phyloP scores from a whole-genome alignment of 2,888 invertebrate genomes.

The Drosophila glabriapex region DNA sequence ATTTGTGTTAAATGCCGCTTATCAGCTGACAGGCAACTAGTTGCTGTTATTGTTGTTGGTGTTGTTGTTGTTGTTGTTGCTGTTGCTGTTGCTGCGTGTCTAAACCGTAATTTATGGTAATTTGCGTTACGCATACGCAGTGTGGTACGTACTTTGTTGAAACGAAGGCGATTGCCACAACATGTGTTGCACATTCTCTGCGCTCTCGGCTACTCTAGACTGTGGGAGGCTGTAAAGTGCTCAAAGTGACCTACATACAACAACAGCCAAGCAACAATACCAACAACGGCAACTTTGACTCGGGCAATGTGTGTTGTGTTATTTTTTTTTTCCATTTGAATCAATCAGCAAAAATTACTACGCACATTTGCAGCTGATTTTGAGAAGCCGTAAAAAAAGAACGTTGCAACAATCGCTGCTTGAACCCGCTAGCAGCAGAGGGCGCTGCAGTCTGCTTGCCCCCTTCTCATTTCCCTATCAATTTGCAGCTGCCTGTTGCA shows the following conservation, averaged over 20 bases:
- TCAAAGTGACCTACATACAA: conserved; percentile 70
- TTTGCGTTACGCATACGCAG: conserved; percentile 79
- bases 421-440: conserved; percentile 57
- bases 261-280: conserved; percentile 19
- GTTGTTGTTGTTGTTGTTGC: background rate
- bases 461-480: conserved; percentile 5
- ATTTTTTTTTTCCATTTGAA: conserved; percentile 57
- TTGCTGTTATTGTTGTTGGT: background rate
- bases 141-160: conserved; percentile 57
- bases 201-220: conserved; percentile 21
- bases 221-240: conserved; percentile 75
- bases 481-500: conserved; percentile 68
- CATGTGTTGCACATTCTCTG: conserved; percentile 52
- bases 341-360: conserved; percentile 74
- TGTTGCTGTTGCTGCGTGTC: conserved; percentile 39
- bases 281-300: conserved; percentile 42
- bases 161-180: conserved; percentile 27
- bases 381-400: conserved; percentile 53
- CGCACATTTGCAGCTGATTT: conserved; percentile 79
- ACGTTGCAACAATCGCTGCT: conserved; percentile 30
- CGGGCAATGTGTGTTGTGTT: conserved; percentile 39
- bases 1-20: conserved; percentile 66
- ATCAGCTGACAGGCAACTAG: conserved; percentile 54
- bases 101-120: conserved; percentile 71
- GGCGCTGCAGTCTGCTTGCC: conserved; percentile 32